Base-by-base conservation (phyloP, 2,113 vertebrate species). In the Cheilinus undulatus region DNA sequence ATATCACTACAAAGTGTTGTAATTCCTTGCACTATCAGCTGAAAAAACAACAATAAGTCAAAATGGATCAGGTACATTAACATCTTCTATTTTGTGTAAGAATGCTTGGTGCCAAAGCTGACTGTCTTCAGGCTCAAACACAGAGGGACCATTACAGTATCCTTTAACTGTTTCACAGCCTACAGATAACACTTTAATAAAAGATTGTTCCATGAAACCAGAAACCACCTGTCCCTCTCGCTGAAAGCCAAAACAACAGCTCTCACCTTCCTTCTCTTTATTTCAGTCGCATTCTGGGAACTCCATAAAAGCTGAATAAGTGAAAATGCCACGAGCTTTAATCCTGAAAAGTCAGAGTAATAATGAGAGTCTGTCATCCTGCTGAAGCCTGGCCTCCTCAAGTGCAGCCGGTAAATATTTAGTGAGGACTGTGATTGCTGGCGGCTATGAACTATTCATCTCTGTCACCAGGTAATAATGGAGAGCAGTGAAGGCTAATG, bases 321-420 rank as follows among this genome's bases (percentile, higher is more conserved):
- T 58, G 42, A 14, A 77, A 80, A 73, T 15, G 48, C 63, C 24
- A 2, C 1, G 4, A 60, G 82, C 49, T 50, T 69, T 67, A 2
- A 63, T 67, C 54, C 19, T 10, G 19, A 56, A 51, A 76, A 69
- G 71, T 71, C 76, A 43, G 69, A 34, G 63, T 69, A 58, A 72
- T 83, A 82, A 88, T 70, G 82, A 83, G 71, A 78, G 32, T 69
- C 82, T 73, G 77, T 79, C 82, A 72, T 76, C 38, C 28, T 40
- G 59, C 43, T 30, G 77, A 38, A 69, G 45, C 54, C 53, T 36
- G 76, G 71, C 76, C 78, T 79, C 69, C 43, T 85, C 62, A 73
- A 81, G 80, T 49, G 43, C 61, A 80, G 68, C 78, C 84, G 80
- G 86, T 89, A 89, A 90, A 90, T 91, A 87, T 91, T 91, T 92